Evolutionary conservation across 92 coral and sea anemone species (phyloP).

Genomic region (Actinernus sp.): DNA sequence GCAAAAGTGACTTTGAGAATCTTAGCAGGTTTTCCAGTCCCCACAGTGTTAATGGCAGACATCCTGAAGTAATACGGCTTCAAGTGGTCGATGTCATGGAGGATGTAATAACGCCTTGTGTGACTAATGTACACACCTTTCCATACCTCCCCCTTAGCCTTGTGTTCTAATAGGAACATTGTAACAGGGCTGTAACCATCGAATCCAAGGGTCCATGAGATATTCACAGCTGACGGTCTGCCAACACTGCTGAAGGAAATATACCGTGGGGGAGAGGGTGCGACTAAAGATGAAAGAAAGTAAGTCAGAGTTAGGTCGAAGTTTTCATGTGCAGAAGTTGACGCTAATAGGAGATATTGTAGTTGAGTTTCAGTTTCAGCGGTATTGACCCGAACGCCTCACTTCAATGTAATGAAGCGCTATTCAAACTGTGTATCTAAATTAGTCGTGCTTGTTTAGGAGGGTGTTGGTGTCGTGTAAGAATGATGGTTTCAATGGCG

Average conservation of each 20-base stretch:
- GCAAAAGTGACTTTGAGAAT: constrained; percentile 53
- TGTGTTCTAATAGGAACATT: constrained; percentile 75
- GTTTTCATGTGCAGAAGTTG: too few relatives aligned
- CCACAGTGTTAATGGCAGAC: constrained; percentile 87
- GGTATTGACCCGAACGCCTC: too few relatives aligned
- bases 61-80: constrained; percentile 68
- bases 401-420: too few relatives aligned
- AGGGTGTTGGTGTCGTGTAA: too few relatives aligned
- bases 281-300: constrained; percentile 48
- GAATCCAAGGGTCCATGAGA: constrained; percentile 79
- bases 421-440: too few relatives aligned
- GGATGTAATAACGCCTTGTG: constrained; percentile 47
- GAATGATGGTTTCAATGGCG: too few relatives aligned
- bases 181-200: constrained; percentile 81
- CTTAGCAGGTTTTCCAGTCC: constrained; percentile 73
- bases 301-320: too few relatives aligned
- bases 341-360: too few relatives aligned
- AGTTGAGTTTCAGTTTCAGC: too few relatives aligned
- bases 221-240: constrained; percentile 74
- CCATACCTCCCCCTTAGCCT: constrained; percentile 63
- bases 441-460: too few relatives aligned
- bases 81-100: constrained; percentile 63
- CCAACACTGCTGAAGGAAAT: constrained; percentile 47
- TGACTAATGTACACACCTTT: constrained; percentile 44
- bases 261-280: constrained; percentile 79